phyloP scores from a whole-genome alignment of 2,797 vertebrate species.

The Sorex maritimensis region DNA sequence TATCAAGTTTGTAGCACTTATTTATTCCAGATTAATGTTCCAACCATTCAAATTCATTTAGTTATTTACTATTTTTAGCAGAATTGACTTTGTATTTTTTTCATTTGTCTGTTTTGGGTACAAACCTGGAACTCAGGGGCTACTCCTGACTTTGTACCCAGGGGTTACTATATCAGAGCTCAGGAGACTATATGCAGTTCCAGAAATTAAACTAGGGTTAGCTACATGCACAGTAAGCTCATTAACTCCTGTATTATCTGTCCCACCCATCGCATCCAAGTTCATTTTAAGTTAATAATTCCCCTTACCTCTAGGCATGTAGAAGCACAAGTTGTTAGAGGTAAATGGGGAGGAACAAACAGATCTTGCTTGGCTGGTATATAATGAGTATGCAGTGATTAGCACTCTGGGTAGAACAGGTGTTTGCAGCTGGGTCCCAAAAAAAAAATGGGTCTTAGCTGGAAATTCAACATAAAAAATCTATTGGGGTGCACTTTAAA shows the following conservation, averaged over 20 bases:
- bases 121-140: no score
- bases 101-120: no score
- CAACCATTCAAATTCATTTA: background rate
- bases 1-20: background rate
- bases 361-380: background rate
- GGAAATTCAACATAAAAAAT: background rate
- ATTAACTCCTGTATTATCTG: no score
- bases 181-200: no score
- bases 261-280: background rate
- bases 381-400: background rate
- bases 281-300: background rate
- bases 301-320: background rate
- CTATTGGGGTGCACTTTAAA: background rate
- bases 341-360: background rate
- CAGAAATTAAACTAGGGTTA: no score
- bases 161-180: no score
- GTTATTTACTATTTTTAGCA: background rate
- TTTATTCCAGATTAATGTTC: background rate
- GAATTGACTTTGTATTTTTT: background rate
- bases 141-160: no score
- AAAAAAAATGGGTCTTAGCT: background rate
- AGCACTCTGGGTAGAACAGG: background rate
- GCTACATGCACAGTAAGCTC: background rate
- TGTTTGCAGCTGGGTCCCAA: background rate
- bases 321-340: background rate